phyloP scores from a whole-genome alignment of 1,140 invertebrate species.

The Drosophila nikananu region DNA sequence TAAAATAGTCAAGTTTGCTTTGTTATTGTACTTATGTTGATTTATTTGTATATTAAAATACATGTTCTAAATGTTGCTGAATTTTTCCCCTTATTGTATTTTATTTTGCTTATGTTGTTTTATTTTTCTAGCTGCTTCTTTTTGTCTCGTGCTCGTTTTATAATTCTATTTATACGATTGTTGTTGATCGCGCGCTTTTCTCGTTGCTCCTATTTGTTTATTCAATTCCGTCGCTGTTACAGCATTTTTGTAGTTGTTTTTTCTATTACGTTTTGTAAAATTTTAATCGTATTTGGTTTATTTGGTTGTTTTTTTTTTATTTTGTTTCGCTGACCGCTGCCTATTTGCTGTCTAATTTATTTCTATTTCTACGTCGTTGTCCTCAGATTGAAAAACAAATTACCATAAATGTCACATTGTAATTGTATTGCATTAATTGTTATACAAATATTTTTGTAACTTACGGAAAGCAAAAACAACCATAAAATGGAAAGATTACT shows the following conservation, averaged over 20 bases:
- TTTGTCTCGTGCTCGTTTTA: conserved; percentile 40
- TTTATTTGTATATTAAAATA: not conserved
- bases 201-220: conserved; percentile 48
- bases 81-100: not conserved
- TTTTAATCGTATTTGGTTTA: conserved; percentile 35
- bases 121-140: conserved; percentile 18
- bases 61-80: not conserved
- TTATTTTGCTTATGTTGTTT: conserved; percentile 15
- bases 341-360: conserved; percentile 72
- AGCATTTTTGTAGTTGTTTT: conserved; percentile 40
- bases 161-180: conserved; percentile 36
- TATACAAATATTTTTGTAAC: conserved; percentile 55
- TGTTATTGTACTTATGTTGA: not conserved
- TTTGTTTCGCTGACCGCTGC: conserved; percentile 36
- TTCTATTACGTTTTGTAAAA: conserved; percentile 74
- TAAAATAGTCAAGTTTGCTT: not conserved
- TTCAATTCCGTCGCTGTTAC: conserved; percentile 48
- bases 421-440: conserved; percentile 55
- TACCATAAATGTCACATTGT: conserved; percentile 72
- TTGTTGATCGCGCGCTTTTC: conserved; percentile 45
- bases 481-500: conserved; percentile 14
- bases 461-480: conserved; percentile 3
- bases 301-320: conserved; percentile 28
- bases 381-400: conserved; percentile 70
- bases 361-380: conserved; percentile 60